Base-by-base conservation (phyloP, 2,888 invertebrate species). In the Scaptomyza polygonia region DNA sequence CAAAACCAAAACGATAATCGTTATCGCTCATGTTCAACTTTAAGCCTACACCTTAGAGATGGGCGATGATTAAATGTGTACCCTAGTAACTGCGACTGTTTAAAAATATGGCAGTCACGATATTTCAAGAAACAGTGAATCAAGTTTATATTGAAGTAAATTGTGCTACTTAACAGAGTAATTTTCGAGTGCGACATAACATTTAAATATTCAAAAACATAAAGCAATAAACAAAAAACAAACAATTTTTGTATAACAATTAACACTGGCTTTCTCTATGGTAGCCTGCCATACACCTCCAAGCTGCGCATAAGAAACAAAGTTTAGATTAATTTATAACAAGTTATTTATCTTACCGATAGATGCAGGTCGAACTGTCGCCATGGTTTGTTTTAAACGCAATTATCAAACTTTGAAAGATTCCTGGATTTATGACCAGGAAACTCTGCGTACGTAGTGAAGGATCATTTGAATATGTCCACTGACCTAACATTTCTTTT, bases 301-400 rank as follows among this genome's bases (percentile, higher is more conserved):
- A 77, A n/a, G 16, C 78, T 78, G 61, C 1, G 5, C n/a, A 9
- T 27, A 12, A 30, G 43, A 30, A 16, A 34, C 6, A 25, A 8
- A 11, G 27, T 6, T 36, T 36, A 34, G 2, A 7, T 6, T 4
- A n/a, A 30, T 47, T 18, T 16, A 21, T 30, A 11, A 11, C 18
- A 27, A 14, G 2, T 4, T 5, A 14, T 27, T 34, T 69, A 39
- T 2, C 36, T 8, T 72, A 90, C 89, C 85, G 84, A 64, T 90
- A 90, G 11, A 90, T 64, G 43, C 90, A 90, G 1, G 90, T 90
- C 36, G 78, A 68, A 29, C 82, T 76, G 3, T 68, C 74, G 3
- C 90, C 90, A 71, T 90, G 79, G 72, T 90, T 90, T 11, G 87
- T 64, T 3, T 43, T 61, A 16, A 90, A 86, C 34, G 29, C 36